Conservation (phyloP, 2,113 vertebrate species). For the Pituophis catenifer region DNA sequence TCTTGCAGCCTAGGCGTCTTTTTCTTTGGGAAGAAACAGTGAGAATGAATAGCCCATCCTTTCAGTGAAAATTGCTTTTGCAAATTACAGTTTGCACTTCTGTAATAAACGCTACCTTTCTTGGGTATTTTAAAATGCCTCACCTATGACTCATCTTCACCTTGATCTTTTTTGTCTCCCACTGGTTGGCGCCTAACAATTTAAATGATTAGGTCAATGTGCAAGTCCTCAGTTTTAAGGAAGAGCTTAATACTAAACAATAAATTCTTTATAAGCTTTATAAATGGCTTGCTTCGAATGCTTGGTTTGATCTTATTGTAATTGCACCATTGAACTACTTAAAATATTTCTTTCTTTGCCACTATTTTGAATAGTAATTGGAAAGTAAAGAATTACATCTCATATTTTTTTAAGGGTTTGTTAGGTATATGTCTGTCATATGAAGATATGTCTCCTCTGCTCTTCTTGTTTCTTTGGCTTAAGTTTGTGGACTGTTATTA, state of each 20-base stretch:
- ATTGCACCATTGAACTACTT: constrained; percentile 35
- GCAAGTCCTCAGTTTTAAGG: neutral
- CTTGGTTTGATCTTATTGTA: constrained; percentile 47
- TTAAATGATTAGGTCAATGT: constrained; percentile 26
- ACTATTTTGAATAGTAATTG: constrained; percentile 35
- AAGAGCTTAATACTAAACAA: constrained; percentile 29
- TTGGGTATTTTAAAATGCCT: constrained; percentile 2
- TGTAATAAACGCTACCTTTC: neutral
- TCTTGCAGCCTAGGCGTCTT: neutral
- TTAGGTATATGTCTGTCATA: neutral
- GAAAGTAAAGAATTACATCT: constrained; percentile 2
- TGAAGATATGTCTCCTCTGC: neutral
- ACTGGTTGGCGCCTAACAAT: neutral
- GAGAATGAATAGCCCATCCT: neutral
- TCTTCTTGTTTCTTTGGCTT: neutral
- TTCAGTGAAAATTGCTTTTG: neutral
- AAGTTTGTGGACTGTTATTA: neutral
- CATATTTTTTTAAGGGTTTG: neutral
- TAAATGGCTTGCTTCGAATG: constrained; percentile 34
- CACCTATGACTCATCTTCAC: neutral
- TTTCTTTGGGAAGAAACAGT: neutral
- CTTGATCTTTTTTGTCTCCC: neutral
- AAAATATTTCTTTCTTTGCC: constrained; percentile 50
- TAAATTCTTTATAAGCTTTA: constrained; percentile 34
- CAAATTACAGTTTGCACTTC: neutral